Evolutionary conservation across 2,888 invertebrate species (phyloP), one percentile per base, ranked within the genome.

Genomic region (Drosophila birchii): DNA sequence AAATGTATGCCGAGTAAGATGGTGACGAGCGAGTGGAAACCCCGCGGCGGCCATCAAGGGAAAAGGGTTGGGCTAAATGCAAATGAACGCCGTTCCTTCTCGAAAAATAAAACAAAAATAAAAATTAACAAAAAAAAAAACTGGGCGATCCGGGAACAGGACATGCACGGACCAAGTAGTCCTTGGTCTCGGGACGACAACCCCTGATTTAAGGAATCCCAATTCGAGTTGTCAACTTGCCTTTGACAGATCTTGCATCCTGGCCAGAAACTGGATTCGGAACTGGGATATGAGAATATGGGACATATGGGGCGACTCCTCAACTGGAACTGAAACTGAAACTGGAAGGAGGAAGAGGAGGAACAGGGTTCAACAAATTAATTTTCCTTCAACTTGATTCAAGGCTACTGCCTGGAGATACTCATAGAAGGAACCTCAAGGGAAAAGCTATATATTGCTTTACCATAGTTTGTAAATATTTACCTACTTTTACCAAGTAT

Each of bases 371-470:
- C 69, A 62, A 74, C 81, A 77, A 79, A 79, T 79, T 82, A 76
- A 79, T 82, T 82, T 86, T 49, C 80, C 86, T 60, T 71, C 64
- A 81, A 80, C 80, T 80, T 80, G 86, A 74, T 82, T 63, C 9
- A 20, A 51, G 66, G 39, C 26, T 45, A 39, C 70, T 59, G 7
- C 58, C 39, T 58, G 3, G 3, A 56, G 56, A 32, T 16, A 8
- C 1, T 14, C 32, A 14, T 14, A 1, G 3, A 3, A 29, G n/a
- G 29, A 36, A 11, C 51, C 11, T 20, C 34, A 51, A 23, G 20
- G 51, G 1, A 34, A 34, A 51, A 20, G 14, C 34, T 20, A 18
- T 32, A 18, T 6, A 11, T n/a, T n/a, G n/a, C 6, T 5, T 11
- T 12, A 4, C 8, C 4, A 14, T 14, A 14, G 32, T 32, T 49